Percentiles rank a stretch among this genome's conserved stretches.
These are phyloP conservation scores for Scotopteryx bipunctaria DNA, from an alignment of 2,888 invertebrate species.

Conservation along the genomic window DNA sequence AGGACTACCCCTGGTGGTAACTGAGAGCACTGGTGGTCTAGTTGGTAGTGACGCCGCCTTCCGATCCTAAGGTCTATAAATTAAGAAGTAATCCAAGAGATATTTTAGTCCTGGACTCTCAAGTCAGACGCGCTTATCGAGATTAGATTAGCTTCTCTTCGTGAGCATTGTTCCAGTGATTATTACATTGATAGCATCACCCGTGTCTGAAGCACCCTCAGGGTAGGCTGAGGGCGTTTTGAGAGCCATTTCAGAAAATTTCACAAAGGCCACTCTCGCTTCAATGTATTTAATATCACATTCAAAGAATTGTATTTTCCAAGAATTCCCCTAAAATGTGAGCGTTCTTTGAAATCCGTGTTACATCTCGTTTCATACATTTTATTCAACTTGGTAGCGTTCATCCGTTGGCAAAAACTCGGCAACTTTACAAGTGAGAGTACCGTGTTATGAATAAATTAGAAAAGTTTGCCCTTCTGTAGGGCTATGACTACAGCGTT, in stretches of 20 bases:
- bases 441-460: constrained; percentile 81
- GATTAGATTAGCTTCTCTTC: neutral
- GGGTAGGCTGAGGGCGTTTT: neutral
- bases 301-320: constrained; percentile 17
- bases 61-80: too few species aligned
- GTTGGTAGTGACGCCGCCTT: too few species aligned
- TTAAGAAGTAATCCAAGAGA: neutral
- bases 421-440: constrained; percentile 66
- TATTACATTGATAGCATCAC: neutral
- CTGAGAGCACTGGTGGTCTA: too few species aligned
- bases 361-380: constrained; percentile 38
- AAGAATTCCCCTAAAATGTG: constrained; percentile 14
- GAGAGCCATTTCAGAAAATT: neutral
- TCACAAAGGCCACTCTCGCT: constrained; percentile 1
- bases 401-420: constrained; percentile 71
- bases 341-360: constrained; percentile 17
- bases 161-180: neutral
- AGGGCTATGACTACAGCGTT: constrained; percentile 37
- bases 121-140: neutral
- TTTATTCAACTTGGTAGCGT: constrained; percentile 60
- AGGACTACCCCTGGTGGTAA: too few species aligned
- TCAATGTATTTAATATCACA: constrained; percentile 17
- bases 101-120: neutral
- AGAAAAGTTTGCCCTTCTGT: constrained; percentile 65
- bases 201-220: neutral